Evolutionary conservation across 2,888 invertebrate genomes (phyloP), one percentile per base, ranked within the genome.

Genomic region (Caenorhabditis zanzibari): DNA sequence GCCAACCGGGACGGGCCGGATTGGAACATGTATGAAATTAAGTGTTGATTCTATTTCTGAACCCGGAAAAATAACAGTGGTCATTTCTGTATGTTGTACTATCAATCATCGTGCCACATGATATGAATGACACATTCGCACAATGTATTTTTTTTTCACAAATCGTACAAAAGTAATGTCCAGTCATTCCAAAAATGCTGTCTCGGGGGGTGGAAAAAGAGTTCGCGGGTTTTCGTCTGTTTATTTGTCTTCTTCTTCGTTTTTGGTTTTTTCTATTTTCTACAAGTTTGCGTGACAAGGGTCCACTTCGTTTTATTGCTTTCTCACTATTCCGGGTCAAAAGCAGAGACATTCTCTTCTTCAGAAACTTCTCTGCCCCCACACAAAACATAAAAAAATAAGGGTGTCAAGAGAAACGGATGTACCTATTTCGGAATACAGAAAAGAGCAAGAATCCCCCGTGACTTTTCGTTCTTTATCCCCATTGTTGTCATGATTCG

Each of bases 241-340:
- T 71, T 77, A 71, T 77, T 77, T 77, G 77, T 71, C 69, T 71
- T 76, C 69, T 71, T 76, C 71, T 58, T 49, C 59, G n/a, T 44
- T 44, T 52, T 41, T 41, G 19, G 38, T 38, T 47, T 59, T 47
- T 49, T 59, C 44, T 16, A 14, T 38, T 66, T 75, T 49, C 56
- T 75, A 76, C 76, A 76, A 76, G 76, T 77, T 77, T 52, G 69
- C 77, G 69, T 77, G 71, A 77, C 77, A 71, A 77, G 69, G 69
- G 77, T 63, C 77, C 69, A 69, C 69, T 71, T 77, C 59, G 63
- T 61, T 76, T 77, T 77, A 71, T 77, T 77, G 61, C 54, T 69
- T 77, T 68, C 68, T 54, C 54, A 64, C 63, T 56, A 54, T 64
- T 64, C 66, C 66, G 58, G 64, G 19, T 1, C 7, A 47, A 47